Percentiles rank a stretch among this genome's conserved stretches.
Evolutionary conservation across 2,113 vertebrate genomes (phyloP).

Genomic region (Melanotaenia duboulayi): DNA sequence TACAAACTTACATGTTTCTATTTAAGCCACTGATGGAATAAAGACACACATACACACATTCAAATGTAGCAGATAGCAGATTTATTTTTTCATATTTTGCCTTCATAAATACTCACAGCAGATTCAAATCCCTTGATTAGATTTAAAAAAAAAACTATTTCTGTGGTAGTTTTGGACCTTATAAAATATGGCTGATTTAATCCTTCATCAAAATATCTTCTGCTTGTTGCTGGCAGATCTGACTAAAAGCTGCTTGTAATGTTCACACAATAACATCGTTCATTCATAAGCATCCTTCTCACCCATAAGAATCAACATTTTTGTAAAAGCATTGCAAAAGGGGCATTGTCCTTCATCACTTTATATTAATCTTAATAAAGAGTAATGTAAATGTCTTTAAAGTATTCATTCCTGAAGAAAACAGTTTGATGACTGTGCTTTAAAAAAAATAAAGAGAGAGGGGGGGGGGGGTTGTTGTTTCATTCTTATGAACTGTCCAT

Average conservation of each 20-base stretch:
- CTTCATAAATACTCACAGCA: slow-evolving; percentile 60
- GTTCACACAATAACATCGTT: slow-evolving; percentile 35
- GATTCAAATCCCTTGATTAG: slow-evolving; percentile 21
- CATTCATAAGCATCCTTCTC: slow-evolving; percentile 62
- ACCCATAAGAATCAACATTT: slow-evolving; percentile 50
- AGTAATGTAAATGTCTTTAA: slow-evolving; percentile 49
- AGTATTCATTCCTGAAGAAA: slow-evolving; percentile 24
- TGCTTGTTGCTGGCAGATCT: slow-evolving; percentile 27
- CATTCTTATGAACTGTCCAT: too few species aligned
- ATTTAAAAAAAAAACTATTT: slow-evolving; percentile 8
- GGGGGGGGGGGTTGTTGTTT: too few species aligned
- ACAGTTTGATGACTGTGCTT: background rate
- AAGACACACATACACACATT: slow-evolving; percentile 2
- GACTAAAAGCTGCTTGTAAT: slow-evolving; percentile 15
- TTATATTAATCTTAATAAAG: slow-evolving; percentile 37
- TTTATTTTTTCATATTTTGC: slow-evolving; percentile 63
- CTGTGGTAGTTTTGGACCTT: slow-evolving; percentile 12
- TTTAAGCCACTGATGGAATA: background rate
- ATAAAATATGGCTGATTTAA: slow-evolving; percentile 14
- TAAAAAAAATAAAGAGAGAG: background rate
- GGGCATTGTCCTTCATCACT: slow-evolving; percentile 58
- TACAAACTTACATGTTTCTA: background rate
- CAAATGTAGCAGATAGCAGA: slow-evolving; percentile 20
- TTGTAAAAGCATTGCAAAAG: slow-evolving; percentile 47
- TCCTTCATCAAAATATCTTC: slow-evolving; percentile 58